Percentiles rank a stretch among this genome's conserved stretches.
phyloP scores from a whole-genome alignment of 2,113 vertebrate species.

The Chlorodrepanis virens region DNA sequence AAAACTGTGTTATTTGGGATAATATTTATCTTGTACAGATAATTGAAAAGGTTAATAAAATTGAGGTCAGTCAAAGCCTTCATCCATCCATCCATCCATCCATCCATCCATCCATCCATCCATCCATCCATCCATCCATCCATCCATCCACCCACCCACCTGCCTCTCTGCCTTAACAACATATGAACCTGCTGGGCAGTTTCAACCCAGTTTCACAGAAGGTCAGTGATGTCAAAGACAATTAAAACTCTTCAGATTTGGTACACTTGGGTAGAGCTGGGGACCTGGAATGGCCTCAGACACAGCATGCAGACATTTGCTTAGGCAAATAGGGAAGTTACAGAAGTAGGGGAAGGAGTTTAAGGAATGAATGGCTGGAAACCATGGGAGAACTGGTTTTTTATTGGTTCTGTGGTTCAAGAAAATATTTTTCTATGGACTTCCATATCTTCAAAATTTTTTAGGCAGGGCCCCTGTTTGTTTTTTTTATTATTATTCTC shows the following conservation, averaged over 20 bases:
- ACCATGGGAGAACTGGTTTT: background rate
- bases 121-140: background rate
- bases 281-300: background rate
- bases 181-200: background rate
- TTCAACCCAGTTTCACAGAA: background rate
- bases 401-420: background rate
- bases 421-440: background rate
- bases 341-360: background rate
- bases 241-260: background rate
- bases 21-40: background rate
- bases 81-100: background rate
- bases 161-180: background rate
- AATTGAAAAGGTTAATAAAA: background rate
- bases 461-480: background rate
- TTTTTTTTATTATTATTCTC: background rate
- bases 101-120: background rate
- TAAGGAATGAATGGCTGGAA: background rate
- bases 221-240: background rate
- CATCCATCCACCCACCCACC: background rate
- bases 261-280: background rate
- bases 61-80: background rate
- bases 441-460: background rate
- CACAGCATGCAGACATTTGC: background rate
- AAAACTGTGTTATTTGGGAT: background rate
- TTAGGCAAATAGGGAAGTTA: background rate